Evolutionary conservation across 2,113 vertebrate genomes (phyloP).

Genomic region (Poeciliopsis prolifica): DNA sequence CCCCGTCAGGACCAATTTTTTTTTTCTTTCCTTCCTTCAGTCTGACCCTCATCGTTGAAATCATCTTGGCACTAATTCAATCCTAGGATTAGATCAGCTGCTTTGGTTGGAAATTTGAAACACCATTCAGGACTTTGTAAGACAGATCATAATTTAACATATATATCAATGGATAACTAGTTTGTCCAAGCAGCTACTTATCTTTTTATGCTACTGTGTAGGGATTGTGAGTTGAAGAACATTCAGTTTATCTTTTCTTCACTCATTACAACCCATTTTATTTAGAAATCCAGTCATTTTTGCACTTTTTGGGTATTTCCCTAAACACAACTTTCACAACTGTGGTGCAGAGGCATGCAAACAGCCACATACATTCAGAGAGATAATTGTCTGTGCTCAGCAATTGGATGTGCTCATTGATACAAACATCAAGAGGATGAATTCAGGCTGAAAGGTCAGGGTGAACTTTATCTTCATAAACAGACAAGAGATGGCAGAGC

Average conservation of each 20-base stretch:
- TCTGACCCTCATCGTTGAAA: conserved; percentile 64
- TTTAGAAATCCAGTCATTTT: conserved; percentile 63
- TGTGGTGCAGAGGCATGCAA: conserved; percentile 25
- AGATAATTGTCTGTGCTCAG: conserved; percentile 34
- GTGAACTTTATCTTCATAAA: conserved; percentile 80
- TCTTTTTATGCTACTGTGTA: conserved; percentile 9
- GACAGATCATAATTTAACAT: conserved; percentile 68
- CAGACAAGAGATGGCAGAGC: conserved; percentile 70
- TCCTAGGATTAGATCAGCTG: conserved; percentile 73
- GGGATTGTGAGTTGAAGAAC: not conserved
- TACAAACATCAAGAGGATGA: conserved; percentile 78
- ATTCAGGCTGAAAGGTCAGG: conserved; percentile 77
- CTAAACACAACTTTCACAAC: conserved; percentile 43
- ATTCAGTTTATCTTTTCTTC: too few species aligned
- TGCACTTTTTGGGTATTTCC: conserved; percentile 42
- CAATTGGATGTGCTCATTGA: conserved; percentile 58
- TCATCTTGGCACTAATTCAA: conserved; percentile 74
- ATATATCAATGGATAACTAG: conserved; percentile 43
- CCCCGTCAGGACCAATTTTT: conserved; percentile 60
- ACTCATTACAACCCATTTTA: not conserved
- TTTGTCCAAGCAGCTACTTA: conserved; percentile 28
- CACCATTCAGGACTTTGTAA: conserved; percentile 47
- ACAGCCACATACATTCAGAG: conserved; percentile 41
- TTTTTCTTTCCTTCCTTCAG: conserved; percentile 52
- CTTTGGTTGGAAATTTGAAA: conserved; percentile 69